Evolutionary conservation across 1,140 invertebrate genomes (phyloP).

Genomic region (Lepidurus couesii): DNA sequence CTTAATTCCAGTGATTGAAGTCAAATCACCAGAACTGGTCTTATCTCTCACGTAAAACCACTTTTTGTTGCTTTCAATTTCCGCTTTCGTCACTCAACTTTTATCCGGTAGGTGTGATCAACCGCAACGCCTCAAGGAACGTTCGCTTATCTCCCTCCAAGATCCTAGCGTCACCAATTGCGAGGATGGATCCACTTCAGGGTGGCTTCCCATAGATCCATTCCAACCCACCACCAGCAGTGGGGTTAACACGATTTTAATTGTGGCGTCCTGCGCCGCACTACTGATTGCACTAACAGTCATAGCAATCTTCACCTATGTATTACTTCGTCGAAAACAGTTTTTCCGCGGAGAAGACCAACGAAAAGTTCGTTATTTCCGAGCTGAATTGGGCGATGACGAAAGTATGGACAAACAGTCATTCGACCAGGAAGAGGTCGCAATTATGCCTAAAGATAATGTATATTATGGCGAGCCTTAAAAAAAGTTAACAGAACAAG

Average conservation of each 20-base stretch:
- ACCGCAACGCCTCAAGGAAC: not conserved
- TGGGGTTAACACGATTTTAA: not conserved
- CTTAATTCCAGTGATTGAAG: slow-evolving; percentile 30
- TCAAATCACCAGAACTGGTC: slow-evolving; percentile 35
- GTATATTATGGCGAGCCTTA: not conserved
- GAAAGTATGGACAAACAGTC: not conserved
- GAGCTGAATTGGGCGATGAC: not conserved
- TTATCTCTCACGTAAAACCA: slow-evolving; percentile 34
- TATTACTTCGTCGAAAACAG: not conserved
- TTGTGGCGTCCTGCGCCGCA: not conserved
- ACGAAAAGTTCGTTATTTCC: not conserved
- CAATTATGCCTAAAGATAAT: not conserved
- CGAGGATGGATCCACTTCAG: not conserved
- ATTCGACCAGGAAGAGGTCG: not conserved
- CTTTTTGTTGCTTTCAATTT: not conserved
- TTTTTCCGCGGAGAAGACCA: not conserved
- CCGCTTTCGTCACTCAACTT: not conserved
- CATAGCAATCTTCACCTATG: not conserved
- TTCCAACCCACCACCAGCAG: not conserved
- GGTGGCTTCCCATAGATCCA: not conserved
- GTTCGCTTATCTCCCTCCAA: not conserved
- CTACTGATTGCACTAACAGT: not conserved
- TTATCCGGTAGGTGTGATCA: not conserved
- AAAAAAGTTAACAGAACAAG: not conserved
- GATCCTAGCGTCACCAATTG: slow-evolving; percentile 5